phyloP scores from a whole-genome alignment of 2,113 vertebrate species.

The Phaetusa simplex region DNA sequence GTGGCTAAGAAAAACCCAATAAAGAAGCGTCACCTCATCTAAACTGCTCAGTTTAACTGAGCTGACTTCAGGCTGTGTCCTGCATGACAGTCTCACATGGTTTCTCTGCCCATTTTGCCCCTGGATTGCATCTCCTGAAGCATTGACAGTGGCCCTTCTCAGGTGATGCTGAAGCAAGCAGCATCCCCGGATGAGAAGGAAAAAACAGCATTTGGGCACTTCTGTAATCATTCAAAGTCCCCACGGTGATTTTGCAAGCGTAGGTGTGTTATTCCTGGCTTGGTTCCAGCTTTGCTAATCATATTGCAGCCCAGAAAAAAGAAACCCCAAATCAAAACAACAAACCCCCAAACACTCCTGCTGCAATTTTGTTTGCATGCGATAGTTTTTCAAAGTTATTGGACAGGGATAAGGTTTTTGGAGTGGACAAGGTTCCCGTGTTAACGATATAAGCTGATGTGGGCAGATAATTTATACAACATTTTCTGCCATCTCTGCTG shows the following conservation, averaged over 20 bases:
- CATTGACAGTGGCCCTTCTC: rapidly evolving
- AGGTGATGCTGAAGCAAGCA: not conserved
- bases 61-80: not conserved
- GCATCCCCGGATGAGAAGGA: not conserved
- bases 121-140: not conserved
- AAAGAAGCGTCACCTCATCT: rapidly evolving
- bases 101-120: not conserved
- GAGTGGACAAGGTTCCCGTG: not conserved
- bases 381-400: not conserved
- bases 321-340: not conserved
- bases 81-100: not conserved
- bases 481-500: not conserved
- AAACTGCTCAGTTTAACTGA: not conserved
- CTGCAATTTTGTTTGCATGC: not conserved
- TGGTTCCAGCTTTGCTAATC: not conserved
- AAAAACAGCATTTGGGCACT: not conserved
- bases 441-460: not conserved
- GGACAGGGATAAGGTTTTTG: not conserved
- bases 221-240: not conserved
- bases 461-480: not conserved
- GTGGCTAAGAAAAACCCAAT: not conserved
- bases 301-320: not conserved
- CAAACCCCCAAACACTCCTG: not conserved
- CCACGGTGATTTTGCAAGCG: not conserved
- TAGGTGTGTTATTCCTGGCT: not conserved